phyloP scores from a whole-genome alignment of 2,113 vertebrate species.

The Thryonomys swinderianus region DNA sequence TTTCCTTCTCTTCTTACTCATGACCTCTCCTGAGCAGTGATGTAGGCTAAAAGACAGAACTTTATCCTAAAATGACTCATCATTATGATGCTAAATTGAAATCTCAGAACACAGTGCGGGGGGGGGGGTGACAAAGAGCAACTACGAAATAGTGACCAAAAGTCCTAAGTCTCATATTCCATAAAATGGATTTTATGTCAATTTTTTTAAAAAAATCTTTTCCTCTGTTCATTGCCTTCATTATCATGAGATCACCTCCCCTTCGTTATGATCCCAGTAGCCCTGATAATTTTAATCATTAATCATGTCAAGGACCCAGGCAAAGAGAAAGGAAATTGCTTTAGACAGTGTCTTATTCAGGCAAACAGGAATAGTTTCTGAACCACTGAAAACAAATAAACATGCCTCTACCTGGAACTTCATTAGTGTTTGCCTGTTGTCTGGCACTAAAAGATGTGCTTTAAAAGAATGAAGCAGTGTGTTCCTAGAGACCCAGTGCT shows the following conservation, averaged over 20 bases:
- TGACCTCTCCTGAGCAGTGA: conserved; percentile 35
- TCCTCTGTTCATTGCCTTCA: conserved; percentile 30
- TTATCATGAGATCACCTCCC: conserved; percentile 57
- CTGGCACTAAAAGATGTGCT: conserved; percentile 64
- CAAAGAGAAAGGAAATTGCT: conserved; percentile 71
- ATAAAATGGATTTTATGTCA: conserved; percentile 42
- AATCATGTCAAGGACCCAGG: conserved; percentile 62
- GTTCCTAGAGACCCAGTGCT: background rate
- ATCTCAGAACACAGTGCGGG: background rate
- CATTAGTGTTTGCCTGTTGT: conserved; percentile 71
- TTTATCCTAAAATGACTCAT: conserved; percentile 48
- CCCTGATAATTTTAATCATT: conserved; percentile 71
- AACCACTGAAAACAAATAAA: conserved; percentile 81
- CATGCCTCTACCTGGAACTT: conserved; percentile 69
- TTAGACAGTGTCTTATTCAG: conserved; percentile 78
- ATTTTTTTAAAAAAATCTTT: conserved; percentile 22
- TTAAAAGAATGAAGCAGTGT: conserved; percentile 70
- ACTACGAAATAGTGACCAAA: background rate
- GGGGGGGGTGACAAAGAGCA: too few relatives aligned
- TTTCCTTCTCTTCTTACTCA: conserved; percentile 34
- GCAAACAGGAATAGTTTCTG: conserved; percentile 76
- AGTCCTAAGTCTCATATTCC: background rate
- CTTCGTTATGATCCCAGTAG: conserved; percentile 24
- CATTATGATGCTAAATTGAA: background rate
- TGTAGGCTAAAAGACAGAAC: conserved; percentile 25